These are phyloP conservation scores for Eupleurogrammus muticus DNA, from an alignment of 2,797 vertebrate species.

Conservation along the genomic window DNA sequence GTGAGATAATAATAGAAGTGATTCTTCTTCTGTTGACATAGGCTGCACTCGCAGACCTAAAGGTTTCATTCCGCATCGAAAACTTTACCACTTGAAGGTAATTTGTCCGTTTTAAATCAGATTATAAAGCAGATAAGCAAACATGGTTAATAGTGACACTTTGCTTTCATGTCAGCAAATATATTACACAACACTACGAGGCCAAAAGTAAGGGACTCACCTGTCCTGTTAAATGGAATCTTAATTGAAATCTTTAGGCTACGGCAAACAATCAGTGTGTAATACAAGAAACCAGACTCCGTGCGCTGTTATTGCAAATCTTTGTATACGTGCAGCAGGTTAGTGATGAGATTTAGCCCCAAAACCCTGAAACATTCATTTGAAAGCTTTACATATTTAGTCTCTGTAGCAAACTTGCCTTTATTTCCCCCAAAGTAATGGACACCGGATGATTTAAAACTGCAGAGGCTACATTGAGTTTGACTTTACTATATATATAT, in stretches of 20 bases:
- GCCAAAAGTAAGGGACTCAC: not conserved
- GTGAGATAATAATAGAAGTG: not conserved
- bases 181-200: not conserved
- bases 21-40: constrained; percentile 6
- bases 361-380: no score
- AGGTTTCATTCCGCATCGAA: not conserved
- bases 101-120: not conserved
- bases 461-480: no score
- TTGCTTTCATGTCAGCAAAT: not conserved
- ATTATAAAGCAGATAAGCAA: not conserved
- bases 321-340: not conserved
- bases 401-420: no score
- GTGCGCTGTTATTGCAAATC: not conserved
- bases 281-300: no score
- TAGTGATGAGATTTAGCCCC: no score
- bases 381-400: no score
- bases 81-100: not conserved
- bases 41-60: not conserved
- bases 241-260: not conserved
- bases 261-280: not conserved
- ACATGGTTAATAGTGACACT: not conserved
- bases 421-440: no score
- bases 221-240: not conserved
- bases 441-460: no score
- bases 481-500: no score